Conservation (phyloP, 2,797 vertebrate genomes). For the Rhynchotus rufescens region DNA sequence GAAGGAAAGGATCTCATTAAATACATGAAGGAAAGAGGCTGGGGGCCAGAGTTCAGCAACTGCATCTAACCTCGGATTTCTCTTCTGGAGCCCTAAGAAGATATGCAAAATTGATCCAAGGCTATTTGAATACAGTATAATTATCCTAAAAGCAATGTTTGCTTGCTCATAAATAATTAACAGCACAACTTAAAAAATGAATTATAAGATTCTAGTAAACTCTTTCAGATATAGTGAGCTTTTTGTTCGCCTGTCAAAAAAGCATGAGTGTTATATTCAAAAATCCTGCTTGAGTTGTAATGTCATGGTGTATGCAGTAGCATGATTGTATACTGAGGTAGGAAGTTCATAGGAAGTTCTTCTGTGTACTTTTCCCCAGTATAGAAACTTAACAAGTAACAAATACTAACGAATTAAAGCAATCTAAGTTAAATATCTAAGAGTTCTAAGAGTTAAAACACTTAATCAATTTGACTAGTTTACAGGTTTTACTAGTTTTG, state of each 20-base stretch:
- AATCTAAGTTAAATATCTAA: not conserved
- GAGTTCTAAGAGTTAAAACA: constrained; percentile 28
- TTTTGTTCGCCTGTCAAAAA: not conserved
- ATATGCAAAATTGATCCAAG: constrained; percentile 30
- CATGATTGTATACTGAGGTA: constrained; percentile 27
- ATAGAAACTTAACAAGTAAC: constrained; percentile 17
- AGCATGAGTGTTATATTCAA: not conserved
- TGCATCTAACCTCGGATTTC: constrained; percentile 15
- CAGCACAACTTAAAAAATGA: not conserved
- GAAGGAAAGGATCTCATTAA: constrained; percentile 56
- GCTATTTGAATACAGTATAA: constrained; percentile 27
- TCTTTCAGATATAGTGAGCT: not conserved
- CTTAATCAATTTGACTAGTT: constrained; percentile 36
- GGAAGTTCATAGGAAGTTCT: not conserved
- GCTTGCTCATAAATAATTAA: not conserved
- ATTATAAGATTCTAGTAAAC: not conserved
- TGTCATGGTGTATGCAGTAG: not conserved
- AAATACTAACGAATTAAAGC: constrained; percentile 26
- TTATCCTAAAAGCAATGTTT: constrained; percentile 32
- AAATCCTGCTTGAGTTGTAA: not conserved
- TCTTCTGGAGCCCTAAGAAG: constrained; percentile 18
- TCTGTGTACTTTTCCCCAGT: not conserved
- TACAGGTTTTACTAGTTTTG: constrained; percentile 44
- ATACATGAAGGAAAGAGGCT: not conserved
- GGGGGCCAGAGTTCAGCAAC: not conserved